Percentiles rank a stretch among this genome's conserved stretches.
Evolutionary conservation across 1,140 invertebrate genomes (phyloP).

Genomic region (Battus philenor): DNA sequence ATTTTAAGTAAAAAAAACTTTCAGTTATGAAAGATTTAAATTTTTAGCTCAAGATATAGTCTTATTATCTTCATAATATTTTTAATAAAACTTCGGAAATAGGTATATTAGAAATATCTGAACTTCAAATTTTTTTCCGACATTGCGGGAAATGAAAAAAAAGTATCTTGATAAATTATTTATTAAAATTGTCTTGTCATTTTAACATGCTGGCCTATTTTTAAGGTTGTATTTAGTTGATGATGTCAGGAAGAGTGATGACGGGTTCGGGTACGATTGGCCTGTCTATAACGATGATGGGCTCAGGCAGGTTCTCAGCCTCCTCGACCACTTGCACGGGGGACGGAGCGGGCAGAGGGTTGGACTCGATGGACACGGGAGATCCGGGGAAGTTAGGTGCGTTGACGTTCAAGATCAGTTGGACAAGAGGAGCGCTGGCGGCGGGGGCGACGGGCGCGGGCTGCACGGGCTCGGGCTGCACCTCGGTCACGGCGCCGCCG

Average conservation of each 20-base stretch:
- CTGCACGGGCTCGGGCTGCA: constrained; percentile 14
- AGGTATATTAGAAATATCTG: too few relatives aligned
- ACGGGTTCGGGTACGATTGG: constrained; percentile 18
- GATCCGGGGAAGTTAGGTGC: neutral
- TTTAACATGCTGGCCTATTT: neutral
- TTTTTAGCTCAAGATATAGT: too few relatives aligned
- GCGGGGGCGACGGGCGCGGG: constrained; percentile 22
- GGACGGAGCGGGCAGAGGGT: neutral
- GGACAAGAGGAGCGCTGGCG: constrained; percentile 16
- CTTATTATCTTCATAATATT: too few relatives aligned
- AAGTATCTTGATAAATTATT: too few relatives aligned
- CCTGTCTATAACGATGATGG: constrained; percentile 20
- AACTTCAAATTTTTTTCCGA: too few relatives aligned
- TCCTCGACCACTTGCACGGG: constrained; percentile 8
- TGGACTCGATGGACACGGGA: too few relatives aligned
- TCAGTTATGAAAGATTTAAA: too few relatives aligned
- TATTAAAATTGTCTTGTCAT: too few relatives aligned
- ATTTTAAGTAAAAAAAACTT: too few relatives aligned
- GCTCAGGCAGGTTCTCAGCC: constrained; percentile 5
- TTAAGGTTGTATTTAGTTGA: constrained; percentile 18
- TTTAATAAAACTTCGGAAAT: too few relatives aligned
- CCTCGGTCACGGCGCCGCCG: constrained; percentile 35
- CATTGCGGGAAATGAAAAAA: too few relatives aligned
- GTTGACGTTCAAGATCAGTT: neutral
- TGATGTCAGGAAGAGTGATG: constrained; percentile 12